Percentiles rank a stretch among this genome's conserved stretches.
Conservation (phyloP, 1,140 invertebrate species). For the Microplitis mediator region DNA sequence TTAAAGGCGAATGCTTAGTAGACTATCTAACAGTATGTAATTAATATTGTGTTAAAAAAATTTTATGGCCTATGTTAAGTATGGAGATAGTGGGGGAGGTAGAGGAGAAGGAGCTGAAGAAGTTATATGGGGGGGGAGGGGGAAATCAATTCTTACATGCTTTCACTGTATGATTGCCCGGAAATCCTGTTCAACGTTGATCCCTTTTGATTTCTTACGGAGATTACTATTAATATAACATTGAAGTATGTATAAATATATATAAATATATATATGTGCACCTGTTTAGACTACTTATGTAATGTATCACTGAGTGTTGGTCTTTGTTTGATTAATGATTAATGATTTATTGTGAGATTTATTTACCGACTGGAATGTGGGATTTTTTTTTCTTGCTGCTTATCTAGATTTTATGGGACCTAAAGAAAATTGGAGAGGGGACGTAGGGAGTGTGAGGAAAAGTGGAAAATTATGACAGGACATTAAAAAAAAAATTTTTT, state of each 20-base stretch:
- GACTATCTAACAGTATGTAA: background rate
- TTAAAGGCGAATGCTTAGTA: background rate
- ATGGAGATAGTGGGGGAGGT: background rate
- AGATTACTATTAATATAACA: background rate
- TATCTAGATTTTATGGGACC: too few relatives aligned
- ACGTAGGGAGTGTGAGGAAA: too few relatives aligned
- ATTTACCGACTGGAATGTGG: too few relatives aligned
- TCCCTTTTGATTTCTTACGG: slow-evolving; percentile 10
- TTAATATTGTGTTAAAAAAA: background rate
- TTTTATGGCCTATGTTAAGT: background rate
- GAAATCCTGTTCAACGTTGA: slow-evolving; percentile 28
- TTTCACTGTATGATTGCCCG: slow-evolving; percentile 28
- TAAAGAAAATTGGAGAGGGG: too few relatives aligned
- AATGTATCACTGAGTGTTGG: too few relatives aligned
- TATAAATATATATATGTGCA: too few relatives aligned
- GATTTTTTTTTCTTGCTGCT: too few relatives aligned
- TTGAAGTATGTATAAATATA: background rate
- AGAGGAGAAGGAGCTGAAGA: background rate
- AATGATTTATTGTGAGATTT: too few relatives aligned
- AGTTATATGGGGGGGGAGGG: background rate
- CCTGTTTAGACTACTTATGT: too few relatives aligned
- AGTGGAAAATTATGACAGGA: too few relatives aligned
- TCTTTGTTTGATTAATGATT: too few relatives aligned
- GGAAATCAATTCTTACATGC: slow-evolving; percentile 32
- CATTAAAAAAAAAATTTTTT: too few relatives aligned